Evolutionary conservation across 2,888 invertebrate species (phyloP).

Genomic region (Liodrosophila aerea): DNA sequence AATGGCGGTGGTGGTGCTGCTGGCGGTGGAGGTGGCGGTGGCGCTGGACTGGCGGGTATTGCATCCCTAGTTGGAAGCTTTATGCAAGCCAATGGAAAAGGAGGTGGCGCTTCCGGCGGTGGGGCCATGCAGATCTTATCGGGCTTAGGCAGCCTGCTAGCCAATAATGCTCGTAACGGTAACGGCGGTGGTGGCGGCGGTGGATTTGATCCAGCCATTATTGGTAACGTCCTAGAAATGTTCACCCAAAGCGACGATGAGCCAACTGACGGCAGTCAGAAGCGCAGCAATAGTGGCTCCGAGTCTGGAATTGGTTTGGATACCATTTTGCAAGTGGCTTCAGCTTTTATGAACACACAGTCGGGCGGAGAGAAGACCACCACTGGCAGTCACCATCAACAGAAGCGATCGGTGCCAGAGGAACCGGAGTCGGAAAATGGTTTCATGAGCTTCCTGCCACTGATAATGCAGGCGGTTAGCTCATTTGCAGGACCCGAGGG

Average conservation of each 20-base stretch:
- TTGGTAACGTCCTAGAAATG: conserved; percentile 85
- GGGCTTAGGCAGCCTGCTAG: conserved; percentile 80
- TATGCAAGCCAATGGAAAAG: conserved; percentile 85
- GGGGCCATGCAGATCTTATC: conserved; percentile 82
- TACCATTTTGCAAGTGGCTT: conserved; percentile 84
- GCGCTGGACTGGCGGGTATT: conserved; percentile 83
- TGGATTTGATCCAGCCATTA: conserved; percentile 85
- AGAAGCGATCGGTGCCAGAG: conserved; percentile 62
- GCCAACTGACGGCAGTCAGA: conserved; percentile 45
- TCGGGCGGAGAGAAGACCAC: conserved; percentile 51
- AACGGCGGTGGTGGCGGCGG: conserved; percentile 81
- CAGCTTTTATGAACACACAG: conserved; percentile 83
- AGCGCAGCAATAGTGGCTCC: conserved; percentile 56
- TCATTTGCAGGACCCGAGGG: conserved; percentile 86
- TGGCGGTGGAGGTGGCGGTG: conserved; percentile 81
- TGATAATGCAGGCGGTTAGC: conserved; percentile 86
- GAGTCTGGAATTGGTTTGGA: conserved; percentile 84
- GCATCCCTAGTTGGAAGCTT: conserved; percentile 87
- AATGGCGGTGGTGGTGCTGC: conserved; percentile 83
- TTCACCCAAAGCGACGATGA: conserved; percentile 81
- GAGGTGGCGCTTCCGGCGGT: conserved; percentile 62
- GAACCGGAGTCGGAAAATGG: conserved; percentile 69
- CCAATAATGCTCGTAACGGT: conserved; percentile 78
- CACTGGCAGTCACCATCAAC: conserved; percentile 60
- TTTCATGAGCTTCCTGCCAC: conserved; percentile 85